Percentiles rank a stretch among this genome's conserved stretches.
Evolutionary conservation across 2,797 vertebrate species (phyloP).

Genomic region (Sebastes vulpes): DNA sequence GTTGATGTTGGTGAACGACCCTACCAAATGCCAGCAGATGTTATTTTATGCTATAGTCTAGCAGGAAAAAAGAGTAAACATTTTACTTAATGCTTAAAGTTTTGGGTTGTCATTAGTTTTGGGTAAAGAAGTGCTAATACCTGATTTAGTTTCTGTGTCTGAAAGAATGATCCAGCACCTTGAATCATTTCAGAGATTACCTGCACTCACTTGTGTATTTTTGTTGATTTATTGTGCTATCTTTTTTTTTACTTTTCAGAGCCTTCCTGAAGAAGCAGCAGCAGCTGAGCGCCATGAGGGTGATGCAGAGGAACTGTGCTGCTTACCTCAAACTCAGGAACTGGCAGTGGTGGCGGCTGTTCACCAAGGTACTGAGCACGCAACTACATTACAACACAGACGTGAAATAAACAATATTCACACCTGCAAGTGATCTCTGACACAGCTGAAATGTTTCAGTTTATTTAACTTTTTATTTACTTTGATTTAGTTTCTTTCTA

Average conservation of each 20-base stretch:
- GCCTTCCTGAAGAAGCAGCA: slow-evolving; percentile 92
- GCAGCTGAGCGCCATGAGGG: slow-evolving; percentile 91
- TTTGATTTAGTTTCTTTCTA: not conserved
- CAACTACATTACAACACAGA: not conserved
- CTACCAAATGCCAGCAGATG: not conserved
- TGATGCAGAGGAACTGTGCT: slow-evolving; percentile 94
- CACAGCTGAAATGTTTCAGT: not conserved
- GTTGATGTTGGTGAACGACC: not conserved
- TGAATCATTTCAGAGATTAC: not conserved
- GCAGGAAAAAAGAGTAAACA: not conserved
- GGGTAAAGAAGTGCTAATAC: not conserved
- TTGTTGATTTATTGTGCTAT: not conserved
- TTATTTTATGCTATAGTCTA: not conserved
- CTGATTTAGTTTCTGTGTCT: not conserved
- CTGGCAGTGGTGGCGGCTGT: slow-evolving; percentile 96
- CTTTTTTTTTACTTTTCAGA: slow-evolving; percentile 71
- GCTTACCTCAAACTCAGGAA: slow-evolving; percentile 94
- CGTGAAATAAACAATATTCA: not conserved
- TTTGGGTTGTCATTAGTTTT: not conserved
- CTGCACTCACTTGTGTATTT: not conserved
- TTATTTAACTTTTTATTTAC: not conserved
- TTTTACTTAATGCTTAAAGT: not conserved
- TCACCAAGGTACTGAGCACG: slow-evolving; percentile 88
- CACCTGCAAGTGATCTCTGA: not conserved
- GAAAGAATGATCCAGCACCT: not conserved